Conservation (phyloP, 2,113 vertebrate genomes). For the Cromileptes altivelis region DNA sequence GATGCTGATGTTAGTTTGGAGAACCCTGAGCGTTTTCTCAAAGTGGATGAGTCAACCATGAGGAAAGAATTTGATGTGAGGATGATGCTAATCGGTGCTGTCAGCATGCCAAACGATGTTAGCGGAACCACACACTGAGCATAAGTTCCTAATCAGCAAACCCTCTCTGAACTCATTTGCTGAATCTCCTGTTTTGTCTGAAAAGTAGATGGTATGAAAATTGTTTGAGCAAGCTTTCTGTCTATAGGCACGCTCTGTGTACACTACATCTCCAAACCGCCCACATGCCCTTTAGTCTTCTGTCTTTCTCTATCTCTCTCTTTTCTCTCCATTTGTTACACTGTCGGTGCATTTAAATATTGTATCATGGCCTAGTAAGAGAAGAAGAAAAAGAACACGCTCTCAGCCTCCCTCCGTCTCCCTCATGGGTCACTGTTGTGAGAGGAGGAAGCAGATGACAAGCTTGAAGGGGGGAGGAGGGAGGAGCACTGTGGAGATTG, state of each 20-base stretch:
- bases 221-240: not conserved
- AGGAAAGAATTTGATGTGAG: slow-evolving; percentile 63
- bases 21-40: slow-evolving; percentile 48
- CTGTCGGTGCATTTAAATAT: not conserved
- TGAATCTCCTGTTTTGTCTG: slow-evolving; percentile 49
- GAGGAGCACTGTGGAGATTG: slow-evolving; percentile 24
- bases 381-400: not conserved
- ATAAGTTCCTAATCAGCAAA: slow-evolving; percentile 68
- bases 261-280: not conserved
- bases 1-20: slow-evolving; percentile 31
- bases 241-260: not conserved
- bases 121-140: slow-evolving; percentile 54
- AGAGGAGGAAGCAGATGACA: slow-evolving; percentile 59
- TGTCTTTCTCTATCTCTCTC: not conserved
- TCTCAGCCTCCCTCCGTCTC: slow-evolving; percentile 11
- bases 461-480: slow-evolving; percentile 16
- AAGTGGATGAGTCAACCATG: slow-evolving; percentile 42
- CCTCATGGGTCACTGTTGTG: slow-evolving; percentile 31
- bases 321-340: not conserved
- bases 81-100: slow-evolving; percentile 72
- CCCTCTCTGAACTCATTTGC: slow-evolving; percentile 25
- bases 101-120: slow-evolving; percentile 71
- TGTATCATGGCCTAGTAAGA: not conserved
- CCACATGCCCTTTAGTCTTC: not conserved
- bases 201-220: slow-evolving; percentile 31